phyloP scores from a whole-genome alignment of 2,113 vertebrate species.

The Channa maculata region DNA sequence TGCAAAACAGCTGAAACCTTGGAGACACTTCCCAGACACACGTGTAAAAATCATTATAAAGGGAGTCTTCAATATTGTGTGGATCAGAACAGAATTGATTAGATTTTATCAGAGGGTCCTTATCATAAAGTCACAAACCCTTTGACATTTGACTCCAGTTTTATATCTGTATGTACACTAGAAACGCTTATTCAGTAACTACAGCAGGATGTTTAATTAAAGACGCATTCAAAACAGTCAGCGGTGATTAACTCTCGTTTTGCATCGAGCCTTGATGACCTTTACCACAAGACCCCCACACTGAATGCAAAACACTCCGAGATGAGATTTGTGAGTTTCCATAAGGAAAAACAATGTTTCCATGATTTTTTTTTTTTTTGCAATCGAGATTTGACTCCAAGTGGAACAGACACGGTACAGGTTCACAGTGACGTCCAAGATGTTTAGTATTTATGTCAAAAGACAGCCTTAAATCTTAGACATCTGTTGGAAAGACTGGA shows the following conservation, averaged over 20 bases:
- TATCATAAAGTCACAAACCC: background rate
- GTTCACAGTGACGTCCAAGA: slow-evolving; percentile 43
- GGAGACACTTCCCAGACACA: slow-evolving; percentile 13
- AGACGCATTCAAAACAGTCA: slow-evolving; percentile 34
- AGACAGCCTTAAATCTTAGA: slow-evolving; percentile 45
- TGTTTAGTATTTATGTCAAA: slow-evolving; percentile 62
- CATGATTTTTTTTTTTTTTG: background rate
- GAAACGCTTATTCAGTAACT: slow-evolving; percentile 4
- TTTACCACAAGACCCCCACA: slow-evolving; percentile 57
- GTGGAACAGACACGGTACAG: slow-evolving; percentile 37
- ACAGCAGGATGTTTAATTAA: slow-evolving; percentile 22
- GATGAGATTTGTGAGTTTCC: slow-evolving; percentile 55
- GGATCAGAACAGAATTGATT: background rate
- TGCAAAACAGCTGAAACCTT: slow-evolving; percentile 5
- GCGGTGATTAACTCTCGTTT: slow-evolving; percentile 34
- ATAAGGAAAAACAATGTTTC: slow-evolving; percentile 53
- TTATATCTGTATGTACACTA: background rate
- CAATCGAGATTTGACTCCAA: slow-evolving; percentile 34
- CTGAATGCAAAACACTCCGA: slow-evolving; percentile 34
- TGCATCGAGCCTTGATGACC: slow-evolving; percentile 37
- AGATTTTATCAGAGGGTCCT: background rate
- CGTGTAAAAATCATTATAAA: slow-evolving; percentile 17
- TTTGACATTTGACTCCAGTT: background rate
- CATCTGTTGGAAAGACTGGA: background rate
- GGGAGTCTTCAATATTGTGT: background rate